Percentiles rank a stretch among this genome's conserved stretches.
These are phyloP conservation scores for Tragulus kanchil DNA, from an alignment of 2,113 vertebrate genomes.

Conservation along the genomic window DNA sequence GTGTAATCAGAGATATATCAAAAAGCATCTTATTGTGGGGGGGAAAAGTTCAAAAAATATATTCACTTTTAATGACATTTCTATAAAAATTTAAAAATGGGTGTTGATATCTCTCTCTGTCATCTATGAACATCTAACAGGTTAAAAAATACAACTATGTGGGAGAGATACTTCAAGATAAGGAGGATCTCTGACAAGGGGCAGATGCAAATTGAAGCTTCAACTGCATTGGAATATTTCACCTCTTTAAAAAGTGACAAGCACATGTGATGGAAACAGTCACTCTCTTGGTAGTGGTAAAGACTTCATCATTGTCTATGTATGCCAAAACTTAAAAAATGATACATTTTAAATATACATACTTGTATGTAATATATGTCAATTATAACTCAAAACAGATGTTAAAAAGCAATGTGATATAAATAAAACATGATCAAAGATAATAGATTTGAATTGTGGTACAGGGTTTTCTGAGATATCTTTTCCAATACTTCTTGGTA, in stretches of 20 bases:
- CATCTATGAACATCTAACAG: neutral
- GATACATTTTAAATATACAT: neutral
- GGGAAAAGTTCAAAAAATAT: neutral
- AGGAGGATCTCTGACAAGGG: neutral
- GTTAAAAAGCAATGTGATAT: neutral
- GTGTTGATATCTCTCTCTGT: neutral
- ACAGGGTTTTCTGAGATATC: neutral
- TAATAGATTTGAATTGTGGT: neutral
- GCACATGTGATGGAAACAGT: neutral
- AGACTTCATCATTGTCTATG: neutral
- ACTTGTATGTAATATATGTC: neutral
- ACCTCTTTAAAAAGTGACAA: conserved; percentile 29
- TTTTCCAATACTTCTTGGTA: neutral
- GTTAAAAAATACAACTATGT: neutral
- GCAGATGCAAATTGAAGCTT: neutral
- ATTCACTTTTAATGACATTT: neutral
- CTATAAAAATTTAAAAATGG: neutral
- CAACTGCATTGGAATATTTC: neutral
- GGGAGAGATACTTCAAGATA: neutral
- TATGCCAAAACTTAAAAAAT: neutral
- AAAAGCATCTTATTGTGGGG: neutral
- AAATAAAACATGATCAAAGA: neutral
- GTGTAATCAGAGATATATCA: neutral
- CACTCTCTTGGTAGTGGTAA: neutral
- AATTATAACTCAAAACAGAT: neutral